Conservation (phyloP, 2,888 invertebrate species). For the Torymus texanus region DNA sequence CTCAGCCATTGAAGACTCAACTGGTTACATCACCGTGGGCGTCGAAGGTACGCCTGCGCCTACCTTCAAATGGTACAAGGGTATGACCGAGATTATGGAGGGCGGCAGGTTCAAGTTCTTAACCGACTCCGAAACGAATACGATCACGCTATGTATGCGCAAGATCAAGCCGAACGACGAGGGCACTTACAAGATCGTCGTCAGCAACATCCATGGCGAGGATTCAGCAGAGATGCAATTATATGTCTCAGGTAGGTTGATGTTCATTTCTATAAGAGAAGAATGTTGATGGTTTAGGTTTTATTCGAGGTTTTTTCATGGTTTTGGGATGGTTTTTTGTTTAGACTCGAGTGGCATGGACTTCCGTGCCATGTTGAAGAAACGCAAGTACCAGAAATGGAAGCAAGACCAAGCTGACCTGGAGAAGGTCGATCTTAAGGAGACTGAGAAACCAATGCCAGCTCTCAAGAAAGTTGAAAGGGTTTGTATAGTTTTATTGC, state of each 20-base stretch:
- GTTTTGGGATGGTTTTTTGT: neutral
- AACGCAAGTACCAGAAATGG: constrained; percentile 96
- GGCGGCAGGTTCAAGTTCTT: constrained; percentile 96
- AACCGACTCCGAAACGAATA: constrained; percentile 94
- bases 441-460: constrained; percentile 90
- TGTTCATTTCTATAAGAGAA: constrained; percentile 52
- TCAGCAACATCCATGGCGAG: constrained; percentile 95
- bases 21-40: constrained; percentile 93
- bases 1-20: constrained; percentile 96
- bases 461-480: constrained; percentile 94
- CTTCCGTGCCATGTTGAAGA: constrained; percentile 98
- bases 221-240: constrained; percentile 97
- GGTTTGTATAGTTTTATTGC: constrained; percentile 79
- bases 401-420: constrained; percentile 88
- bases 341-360: constrained; percentile 97
- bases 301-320: neutral
- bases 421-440: constrained; percentile 95
- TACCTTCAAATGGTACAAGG: constrained; percentile 96
- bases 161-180: constrained; percentile 98
- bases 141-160: constrained; percentile 94
- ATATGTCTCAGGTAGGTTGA: constrained; percentile 90
- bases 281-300: neutral
- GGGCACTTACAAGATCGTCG: constrained; percentile 93
- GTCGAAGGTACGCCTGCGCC: constrained; percentile 96
- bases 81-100: constrained; percentile 93